Evolutionary conservation across 2,797 vertebrate genomes (phyloP), one percentile per base, ranked within the genome.

Genomic region (Taeniopygia guttata): DNA sequence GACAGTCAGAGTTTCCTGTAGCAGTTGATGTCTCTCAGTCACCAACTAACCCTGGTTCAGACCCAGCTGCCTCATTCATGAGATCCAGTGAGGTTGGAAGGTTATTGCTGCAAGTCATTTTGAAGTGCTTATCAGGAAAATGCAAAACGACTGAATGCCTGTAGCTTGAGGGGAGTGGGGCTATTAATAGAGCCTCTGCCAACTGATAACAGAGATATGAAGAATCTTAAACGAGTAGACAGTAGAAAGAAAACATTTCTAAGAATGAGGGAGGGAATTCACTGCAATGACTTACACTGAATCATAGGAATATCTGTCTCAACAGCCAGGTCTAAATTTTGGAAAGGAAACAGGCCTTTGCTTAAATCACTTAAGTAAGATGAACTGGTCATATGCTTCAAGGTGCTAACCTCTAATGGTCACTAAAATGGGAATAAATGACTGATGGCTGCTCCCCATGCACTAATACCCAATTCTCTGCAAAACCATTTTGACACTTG

Each of bases 151-250:
- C 87, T 94, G 89, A 89, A 94, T 66, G 76, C 17, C 30, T 62
- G 20, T 38, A 72, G 72, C 93, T 5, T 59, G 49, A 7, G 56
- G 89, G 18, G 20, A 89, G 32, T 0, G 0, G 40, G 26, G 12
- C 49, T 95, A 81, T 93, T 95, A 92, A 94, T 72, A 95, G 90
- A 88, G 30, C 58, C 13, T 34, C 84, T 89, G 86, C 56, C 89
- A 83, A 55, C 75, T 52, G 84, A n/a, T 91, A 87, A 72, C 54
- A 62, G 49, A 87, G 72, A 72, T 25, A 58, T 0, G 8, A 85
- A 87, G 32, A 45, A 15, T n/a, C 32, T 70, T 64, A 72, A 77
- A 23, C 54, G 75, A 90, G 38, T 8, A 68, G 81, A 77, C 49
- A 79, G 49, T 40, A 25, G 77, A 80, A 87, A 8, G 56, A 82